Conservation (phyloP, 2,113 vertebrate genomes). For the Lophius piscatorius region DNA sequence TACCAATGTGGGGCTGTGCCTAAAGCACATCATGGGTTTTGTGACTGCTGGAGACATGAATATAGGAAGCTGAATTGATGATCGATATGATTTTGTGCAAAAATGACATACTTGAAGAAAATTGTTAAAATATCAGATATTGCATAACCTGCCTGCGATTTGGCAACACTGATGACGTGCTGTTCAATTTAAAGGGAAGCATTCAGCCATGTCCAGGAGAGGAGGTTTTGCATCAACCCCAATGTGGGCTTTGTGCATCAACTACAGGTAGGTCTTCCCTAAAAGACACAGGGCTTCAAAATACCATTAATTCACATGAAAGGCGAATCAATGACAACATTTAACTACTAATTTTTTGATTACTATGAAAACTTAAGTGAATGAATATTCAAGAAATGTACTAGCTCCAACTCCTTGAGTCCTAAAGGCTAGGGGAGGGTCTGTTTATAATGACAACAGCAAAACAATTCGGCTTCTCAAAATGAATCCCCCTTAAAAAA, state of each 20-base stretch:
- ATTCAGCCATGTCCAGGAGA: conserved; percentile 97
- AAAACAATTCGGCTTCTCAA: neutral
- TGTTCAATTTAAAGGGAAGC: conserved; percentile 84
- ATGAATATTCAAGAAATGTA: neutral
- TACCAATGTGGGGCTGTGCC: no score
- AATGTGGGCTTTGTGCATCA: conserved; percentile 99
- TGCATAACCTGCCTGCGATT: neutral
- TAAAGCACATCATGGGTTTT: no score
- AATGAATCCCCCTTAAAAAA: no score
- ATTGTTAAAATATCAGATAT: neutral
- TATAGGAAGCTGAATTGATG: no score
- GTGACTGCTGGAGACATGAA: no score
- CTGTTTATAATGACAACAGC: neutral
- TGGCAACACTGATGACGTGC: neutral
- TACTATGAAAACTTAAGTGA: no score
- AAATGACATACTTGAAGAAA: no score
- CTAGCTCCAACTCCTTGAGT: neutral
- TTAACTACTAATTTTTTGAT: no score
- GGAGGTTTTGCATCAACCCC: conserved; percentile 99
- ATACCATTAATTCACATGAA: neutral
- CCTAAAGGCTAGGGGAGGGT: neutral
- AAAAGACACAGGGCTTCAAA: neutral
- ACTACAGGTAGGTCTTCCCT: conserved; percentile 85
- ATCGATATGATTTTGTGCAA: no score
- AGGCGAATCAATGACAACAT: neutral